Conservation (phyloP, 2,113 vertebrate genomes). For the Mus pahari region DNA sequence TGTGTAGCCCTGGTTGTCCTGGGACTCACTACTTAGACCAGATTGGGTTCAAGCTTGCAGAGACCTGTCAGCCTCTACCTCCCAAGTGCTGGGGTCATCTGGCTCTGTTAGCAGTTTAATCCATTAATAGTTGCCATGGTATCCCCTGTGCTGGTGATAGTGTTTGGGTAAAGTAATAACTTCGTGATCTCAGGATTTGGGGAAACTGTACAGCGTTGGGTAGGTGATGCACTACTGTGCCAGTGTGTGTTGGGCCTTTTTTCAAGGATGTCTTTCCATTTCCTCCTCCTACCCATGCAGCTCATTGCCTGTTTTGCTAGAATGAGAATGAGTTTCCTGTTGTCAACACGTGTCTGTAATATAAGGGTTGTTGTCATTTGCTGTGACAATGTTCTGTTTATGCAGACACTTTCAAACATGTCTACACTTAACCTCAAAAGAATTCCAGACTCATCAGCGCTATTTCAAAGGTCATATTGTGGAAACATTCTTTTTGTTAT, state of each 20-base stretch:
- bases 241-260: slow-evolving; percentile 1
- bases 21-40: neutral
- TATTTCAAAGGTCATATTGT: slow-evolving; percentile 35
- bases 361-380: neutral
- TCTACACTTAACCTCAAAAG: neutral
- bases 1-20: neutral
- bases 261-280: neutral
- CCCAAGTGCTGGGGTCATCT: neutral
- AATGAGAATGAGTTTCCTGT: neutral
- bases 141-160: neutral
- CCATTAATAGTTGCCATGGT: neutral
- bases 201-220: neutral
- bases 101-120: neutral
- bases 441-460: neutral
- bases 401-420: slow-evolving; percentile 22
- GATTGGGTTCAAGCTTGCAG: neutral
- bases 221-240: neutral
- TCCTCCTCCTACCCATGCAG: slow-evolving; percentile 10
- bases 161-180: slow-evolving; percentile 35
- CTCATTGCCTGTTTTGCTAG: neutral
- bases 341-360: neutral
- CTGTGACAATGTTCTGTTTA: slow-evolving; percentile 1
- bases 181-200: slow-evolving; percentile 30
- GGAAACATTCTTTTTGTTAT: neutral
- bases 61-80: neutral